Percentiles rank a stretch among this genome's conserved stretches.
These are phyloP conservation scores for Machaerirhynchus nigripectus DNA, from an alignment of 2,113 vertebrate species.

Conservation along the genomic window DNA sequence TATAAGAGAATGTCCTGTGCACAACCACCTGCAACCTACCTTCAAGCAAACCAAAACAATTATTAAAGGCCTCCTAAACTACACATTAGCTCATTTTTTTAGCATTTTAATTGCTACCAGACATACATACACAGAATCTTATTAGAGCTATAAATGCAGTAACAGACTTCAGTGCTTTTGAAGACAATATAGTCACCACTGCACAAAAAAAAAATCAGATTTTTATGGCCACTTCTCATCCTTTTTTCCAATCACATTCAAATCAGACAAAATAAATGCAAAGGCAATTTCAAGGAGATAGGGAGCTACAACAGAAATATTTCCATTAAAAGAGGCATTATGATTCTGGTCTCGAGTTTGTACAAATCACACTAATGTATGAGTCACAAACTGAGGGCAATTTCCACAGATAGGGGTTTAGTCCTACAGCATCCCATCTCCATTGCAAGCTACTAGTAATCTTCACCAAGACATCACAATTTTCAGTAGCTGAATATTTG, in stretches of 20 bases:
- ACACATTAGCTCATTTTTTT: background rate
- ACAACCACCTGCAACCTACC: background rate
- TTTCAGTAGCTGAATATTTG: background rate
- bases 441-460: background rate
- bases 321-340: background rate
- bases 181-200: background rate
- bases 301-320: background rate
- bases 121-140: background rate
- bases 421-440: background rate
- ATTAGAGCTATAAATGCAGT: background rate
- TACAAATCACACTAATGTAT: background rate
- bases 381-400: background rate
- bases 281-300: background rate
- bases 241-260: background rate
- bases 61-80: background rate
- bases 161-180: background rate
- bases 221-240: background rate
- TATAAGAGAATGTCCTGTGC: background rate
- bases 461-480: background rate
- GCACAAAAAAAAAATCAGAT: background rate
- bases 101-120: conserved; percentile 3
- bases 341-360: background rate
- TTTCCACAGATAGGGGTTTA: background rate
- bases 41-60: background rate
- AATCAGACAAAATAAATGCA: conserved; percentile 9